These are phyloP conservation scores for Eupithecia subfuscata DNA, from an alignment of 2,888 invertebrate genomes.

Conservation along the genomic window DNA sequence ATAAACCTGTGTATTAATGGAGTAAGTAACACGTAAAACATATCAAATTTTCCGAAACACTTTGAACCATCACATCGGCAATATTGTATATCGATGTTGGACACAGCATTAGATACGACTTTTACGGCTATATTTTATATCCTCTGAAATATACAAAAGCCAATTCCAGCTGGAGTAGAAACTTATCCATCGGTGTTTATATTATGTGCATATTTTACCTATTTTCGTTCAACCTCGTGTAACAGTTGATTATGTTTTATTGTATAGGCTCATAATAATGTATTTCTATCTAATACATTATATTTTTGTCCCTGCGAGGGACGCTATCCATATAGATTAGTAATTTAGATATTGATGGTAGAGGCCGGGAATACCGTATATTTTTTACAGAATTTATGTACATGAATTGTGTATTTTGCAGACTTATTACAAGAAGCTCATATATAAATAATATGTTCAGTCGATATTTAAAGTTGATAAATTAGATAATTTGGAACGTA, in stretches of 20 bases:
- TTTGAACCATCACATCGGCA: conserved; percentile 44
- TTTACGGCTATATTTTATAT: conserved; percentile 62
- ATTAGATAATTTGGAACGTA: background rate
- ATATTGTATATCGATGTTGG: conserved; percentile 74
- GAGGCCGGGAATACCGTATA: conserved; percentile 47
- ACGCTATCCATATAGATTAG: conserved; percentile 54
- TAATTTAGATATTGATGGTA: conserved; percentile 58
- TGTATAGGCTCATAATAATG: background rate
- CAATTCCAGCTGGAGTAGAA: conserved; percentile 36
- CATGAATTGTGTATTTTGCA: background rate
- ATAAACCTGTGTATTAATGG: no score
- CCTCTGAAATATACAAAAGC: conserved; percentile 60
- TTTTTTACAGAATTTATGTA: conserved; percentile 32
- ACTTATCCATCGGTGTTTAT: background rate
- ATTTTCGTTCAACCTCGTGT: background rate
- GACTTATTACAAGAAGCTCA: conserved; percentile 31
- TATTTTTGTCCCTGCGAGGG: conserved; percentile 44
- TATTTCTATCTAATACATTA: conserved; percentile 5
- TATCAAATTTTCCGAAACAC: conserved; percentile 22
- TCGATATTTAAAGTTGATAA: background rate
- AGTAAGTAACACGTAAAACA: background rate
- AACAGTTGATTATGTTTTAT: background rate
- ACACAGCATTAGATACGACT: conserved; percentile 63
- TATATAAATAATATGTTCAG: conserved; percentile 6
- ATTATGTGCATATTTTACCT: background rate